Evolutionary conservation across 2,888 invertebrate species (phyloP), one percentile per base, ranked within the genome.

Genomic region (Napeogenes inachia): DNA sequence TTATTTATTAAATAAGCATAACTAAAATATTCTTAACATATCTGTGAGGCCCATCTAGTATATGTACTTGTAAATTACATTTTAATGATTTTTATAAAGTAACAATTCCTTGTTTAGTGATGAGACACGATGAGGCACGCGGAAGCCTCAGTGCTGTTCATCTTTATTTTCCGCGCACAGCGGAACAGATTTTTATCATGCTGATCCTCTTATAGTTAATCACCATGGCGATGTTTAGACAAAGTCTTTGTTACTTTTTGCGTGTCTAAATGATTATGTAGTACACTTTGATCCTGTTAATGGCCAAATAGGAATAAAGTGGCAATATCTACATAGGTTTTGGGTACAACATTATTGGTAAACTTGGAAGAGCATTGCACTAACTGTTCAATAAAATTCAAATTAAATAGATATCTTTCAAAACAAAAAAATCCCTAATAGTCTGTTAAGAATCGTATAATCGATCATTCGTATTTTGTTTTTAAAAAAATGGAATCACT

Each of bases 131-230:
- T 21, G 21, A 21, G 21, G 42, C 42, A 50, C 50, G 50, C 50
- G 50, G 50, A 50, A 50, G 50, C 12, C 10, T 42, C 10, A 42
- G 4, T 50, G 13, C 21, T n/a, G 6, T 30, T 10, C 50, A 30
- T 50, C 50, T 50, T 50, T 30, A 50, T 50, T 10, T 50, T 30
- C 42, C 42, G 30, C 50, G 50, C 21, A 50, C 30, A 30, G 30
- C 50, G 50, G 50, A 50, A 50, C 50, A 50, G 50, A 50, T 50
- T 30, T 12, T 30, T 50, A 50, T 50, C 50, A n/a, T 50, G 3
- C 30, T 42, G 42, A 8, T 42, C 10, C 21, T 50, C 50, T 50
- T 50, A 50, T 50, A 50, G 30, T 50, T 21, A 30, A 47, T 21
- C 47, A 21, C 8, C 38, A 13, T 47, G n/a, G n/a, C n/a, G 47